Evolutionary conservation across 2,113 vertebrate genomes (phyloP), one percentile per base, ranked within the genome.

Genomic region (Thamnaconus septentrionalis): DNA sequence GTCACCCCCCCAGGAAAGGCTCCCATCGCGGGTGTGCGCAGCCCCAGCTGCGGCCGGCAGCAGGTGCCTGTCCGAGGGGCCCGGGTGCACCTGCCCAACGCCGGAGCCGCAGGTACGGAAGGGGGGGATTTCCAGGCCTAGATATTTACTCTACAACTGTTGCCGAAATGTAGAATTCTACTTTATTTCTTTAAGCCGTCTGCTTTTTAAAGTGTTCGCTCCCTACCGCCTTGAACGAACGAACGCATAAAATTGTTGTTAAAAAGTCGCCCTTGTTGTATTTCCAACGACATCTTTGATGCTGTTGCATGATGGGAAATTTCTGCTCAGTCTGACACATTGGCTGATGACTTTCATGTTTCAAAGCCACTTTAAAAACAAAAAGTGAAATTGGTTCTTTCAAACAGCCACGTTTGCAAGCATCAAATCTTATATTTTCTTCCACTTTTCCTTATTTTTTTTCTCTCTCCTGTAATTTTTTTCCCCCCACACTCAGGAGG

Each of bases 1-100:
- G 64, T 91, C 43, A 94, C 95, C 0, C 93, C 96, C 41, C 94
- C 96, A 0, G 95, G 94, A 3, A 99, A 97, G 75, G 87, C 90
- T 41, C 83, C 89, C 5, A 54, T 92, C 1, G 42, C 94, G 59
- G 93, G 90, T 4, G 80, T 89, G 9, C 93, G 96, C 69, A 98
- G 96, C 50, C 97, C 97, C 0, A 93, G 91, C 79, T 98, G 92
- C 49, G 74, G 94, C 1, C 92, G 96, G 3, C 94, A 87, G 64
- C 95, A 94, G 41, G 64, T 92, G 1, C 78, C 93, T 50, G 82
- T 94, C 56, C 94, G 96, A 53, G 91, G 71, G 47, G 77, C 88
- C 78, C 93, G 94, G 83, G 59, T 90, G 2, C 91, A 94, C 79
- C 80, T 91, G 40, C 85, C 92, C 43, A 85, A 73, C 31, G 42